Base-by-base conservation (phyloP, 1,140 invertebrate species). In the Zaprionus camerounensis region DNA sequence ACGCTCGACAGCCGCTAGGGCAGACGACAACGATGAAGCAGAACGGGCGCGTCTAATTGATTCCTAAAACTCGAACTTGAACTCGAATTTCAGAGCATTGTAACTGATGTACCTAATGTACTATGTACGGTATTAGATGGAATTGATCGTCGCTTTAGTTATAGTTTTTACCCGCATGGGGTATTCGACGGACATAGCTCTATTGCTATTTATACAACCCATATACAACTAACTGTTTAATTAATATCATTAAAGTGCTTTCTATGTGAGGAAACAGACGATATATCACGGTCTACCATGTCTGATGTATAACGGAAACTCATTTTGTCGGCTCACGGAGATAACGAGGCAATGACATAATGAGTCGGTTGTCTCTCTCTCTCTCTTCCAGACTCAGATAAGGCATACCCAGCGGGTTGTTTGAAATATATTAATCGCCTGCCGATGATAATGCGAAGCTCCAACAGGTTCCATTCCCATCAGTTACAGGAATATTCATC, bases 81-180 rank as follows among this genome's bases (percentile, higher is more conserved):
- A 73, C 66, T 53, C 59, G 34, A 51, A 24, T 46, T 63, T 41
- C 41, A 9, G n/a, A 53, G 11, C 17, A 34, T 22, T 66, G 78
- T 62, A 88, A 85, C 81, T 81, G 57, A 73, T 90, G 85, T 88
- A 88, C 84, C 85, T 90, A 73, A 63, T 17, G 41, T 46, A 46
- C 41, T 46, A n/a, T 41, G 36, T 55, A 68, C 68, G 73, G 69
- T 76, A 88, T 88, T 88, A 71, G 55, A 78, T 63, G 85, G 81
- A 88, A 90, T 88, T 88, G 85, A 88, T 81, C 31, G 62, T 68
- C 55, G 70, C 61, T 72, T 59, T 71, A 73, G 24, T 28, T 49
- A 51, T 51, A 51, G n/a, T 20, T 22, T 22, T 51, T 49, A 49
- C 20, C 41, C 41, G 41, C 41, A 17, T 17, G 41, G 41, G 41